phyloP scores from a whole-genome alignment of 2,113 vertebrate genomes.

The Phalacrocorax aristotelis region DNA sequence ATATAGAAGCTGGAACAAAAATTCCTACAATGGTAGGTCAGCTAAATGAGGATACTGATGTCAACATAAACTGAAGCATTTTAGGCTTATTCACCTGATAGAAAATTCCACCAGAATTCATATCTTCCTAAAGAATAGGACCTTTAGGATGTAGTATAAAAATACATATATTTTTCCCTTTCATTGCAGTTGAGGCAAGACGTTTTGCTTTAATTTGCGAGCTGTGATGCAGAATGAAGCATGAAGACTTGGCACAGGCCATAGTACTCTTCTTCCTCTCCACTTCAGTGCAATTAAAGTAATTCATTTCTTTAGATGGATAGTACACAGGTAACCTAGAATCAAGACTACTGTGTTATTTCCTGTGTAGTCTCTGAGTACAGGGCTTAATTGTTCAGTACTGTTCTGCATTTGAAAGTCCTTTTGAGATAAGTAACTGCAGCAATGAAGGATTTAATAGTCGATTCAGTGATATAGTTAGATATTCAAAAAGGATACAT shows the following conservation, averaged over 20 bases:
- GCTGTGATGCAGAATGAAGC: neutral
- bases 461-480: neutral
- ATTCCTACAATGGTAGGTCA: neutral
- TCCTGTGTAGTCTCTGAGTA: neutral
- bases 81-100: neutral
- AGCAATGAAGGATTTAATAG: neutral
- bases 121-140: neutral
- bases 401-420: neutral
- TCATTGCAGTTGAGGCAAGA: neutral
- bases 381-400: neutral
- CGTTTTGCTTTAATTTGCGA: neutral
- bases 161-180: neutral
- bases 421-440: neutral
- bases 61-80: neutral
- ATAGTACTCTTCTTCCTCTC: neutral
- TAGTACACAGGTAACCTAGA: neutral
- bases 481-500: neutral
- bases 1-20: neutral
- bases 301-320: neutral
- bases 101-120: neutral
- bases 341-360: neutral
- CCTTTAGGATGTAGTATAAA: neutral
- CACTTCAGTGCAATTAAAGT: neutral
- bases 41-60: neutral
- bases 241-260: neutral